Evolutionary conservation across 2,797 vertebrate genomes (phyloP), one percentile per base, ranked within the genome.

Genomic region (Sphenopsis melanotis): DNA sequence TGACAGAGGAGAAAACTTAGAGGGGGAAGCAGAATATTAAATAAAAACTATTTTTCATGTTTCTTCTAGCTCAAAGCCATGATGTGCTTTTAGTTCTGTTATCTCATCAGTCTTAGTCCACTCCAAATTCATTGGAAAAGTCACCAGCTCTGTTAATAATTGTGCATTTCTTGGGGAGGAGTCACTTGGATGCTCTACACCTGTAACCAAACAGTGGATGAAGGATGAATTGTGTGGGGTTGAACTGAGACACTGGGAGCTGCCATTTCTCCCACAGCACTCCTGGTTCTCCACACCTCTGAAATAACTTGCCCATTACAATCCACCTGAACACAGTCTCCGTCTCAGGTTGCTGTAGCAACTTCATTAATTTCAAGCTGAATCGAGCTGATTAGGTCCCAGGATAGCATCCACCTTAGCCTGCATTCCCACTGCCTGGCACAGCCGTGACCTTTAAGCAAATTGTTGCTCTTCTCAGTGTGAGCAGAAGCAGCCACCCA

Each of bases 311-410:
- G 22, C 30, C 57, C 5, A 1, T 47, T 84, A 32, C 15, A 41
- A 83, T 42, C 56, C 37, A 52, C 37, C 53, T 79, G 53, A 64
- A 24, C 11, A 37, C 66, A 69, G n/a, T 30, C 71, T 24, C 39
- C 30, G 21, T 12, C 55, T 69, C 76, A 47, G 91, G 91, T 91
- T 97, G 90, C 94, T 91, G 89, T 90, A 90, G 95, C 92, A 97
- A 96, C 81, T 89, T 95, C 69, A 89, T 95, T 95, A 95, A 88
- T 57, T 83, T 78, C 64, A 66, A 87, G 44, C 78, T 89, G 94
- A 97, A 94, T 57, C 32, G 90, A 90, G 78, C 61, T 95, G 92
- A 95, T 96, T 96, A 90, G 52, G 56, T 93, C 90, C 90, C 93
- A 90, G 77, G 86, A 78, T 68, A 63, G 66, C 79, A 87, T 46